These are phyloP conservation scores for Herminia tarsipennalis DNA, from an alignment of 2,888 invertebrate genomes.

Conservation along the genomic window DNA sequence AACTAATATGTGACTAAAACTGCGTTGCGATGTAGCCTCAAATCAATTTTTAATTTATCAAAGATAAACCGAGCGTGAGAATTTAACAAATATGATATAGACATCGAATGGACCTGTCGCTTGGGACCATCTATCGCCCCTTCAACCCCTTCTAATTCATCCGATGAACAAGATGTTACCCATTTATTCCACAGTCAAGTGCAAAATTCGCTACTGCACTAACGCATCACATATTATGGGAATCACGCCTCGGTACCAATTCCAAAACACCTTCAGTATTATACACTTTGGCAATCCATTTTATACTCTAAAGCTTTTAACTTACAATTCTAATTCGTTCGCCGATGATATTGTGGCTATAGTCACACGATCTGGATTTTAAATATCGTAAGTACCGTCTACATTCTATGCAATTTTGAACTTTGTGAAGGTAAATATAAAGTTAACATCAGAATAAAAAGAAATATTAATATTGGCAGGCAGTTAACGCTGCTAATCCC, in stretches of 20 bases:
- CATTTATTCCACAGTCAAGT: constrained; percentile 75
- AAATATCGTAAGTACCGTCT: constrained; percentile 44
- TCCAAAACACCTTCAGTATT: constrained; percentile 41
- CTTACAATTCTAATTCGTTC: constrained; percentile 39
- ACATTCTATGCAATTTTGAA: constrained; percentile 16
- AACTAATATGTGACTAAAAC: no score
- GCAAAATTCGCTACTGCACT: constrained; percentile 76
- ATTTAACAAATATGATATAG: constrained; percentile 53
- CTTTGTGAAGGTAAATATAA: constrained; percentile 22
- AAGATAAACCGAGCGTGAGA: constrained; percentile 69
- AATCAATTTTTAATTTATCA: constrained; percentile 57
- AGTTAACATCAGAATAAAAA: constrained; percentile 37
- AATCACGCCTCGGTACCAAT: constrained; percentile 69
- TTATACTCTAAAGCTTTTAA: not conserved
- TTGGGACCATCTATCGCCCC: constrained; percentile 44
- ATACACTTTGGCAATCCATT: constrained; percentile 7
- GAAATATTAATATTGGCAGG: constrained; percentile 62
- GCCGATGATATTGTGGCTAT: constrained; percentile 33
- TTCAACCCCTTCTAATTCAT: constrained; percentile 36
- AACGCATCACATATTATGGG: constrained; percentile 78
- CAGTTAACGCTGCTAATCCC: constrained; percentile 74
- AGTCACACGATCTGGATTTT: constrained; percentile 42
- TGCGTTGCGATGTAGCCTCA: constrained; percentile 54
- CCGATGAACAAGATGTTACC: constrained; percentile 73
- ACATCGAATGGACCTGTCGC: constrained; percentile 43